A percentile compares a stretch with the other conserved stretches of the same genome.
phyloP scores from a whole-genome alignment of 2,888 invertebrate genomes.

The Cerastoderma edule region DNA sequence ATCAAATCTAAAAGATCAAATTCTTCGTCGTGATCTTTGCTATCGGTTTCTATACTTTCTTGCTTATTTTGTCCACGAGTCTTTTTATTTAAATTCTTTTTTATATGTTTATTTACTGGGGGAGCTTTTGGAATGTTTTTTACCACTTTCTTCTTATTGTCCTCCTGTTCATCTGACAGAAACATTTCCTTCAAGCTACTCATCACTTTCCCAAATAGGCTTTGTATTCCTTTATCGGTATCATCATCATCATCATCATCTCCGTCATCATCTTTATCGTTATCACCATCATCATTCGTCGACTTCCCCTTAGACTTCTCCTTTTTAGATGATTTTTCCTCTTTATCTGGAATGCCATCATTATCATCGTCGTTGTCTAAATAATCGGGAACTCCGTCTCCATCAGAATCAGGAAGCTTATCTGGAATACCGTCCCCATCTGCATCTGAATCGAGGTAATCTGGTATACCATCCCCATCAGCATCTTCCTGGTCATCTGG shows the following conservation, averaged over 20 bases:
- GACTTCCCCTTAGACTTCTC: background rate
- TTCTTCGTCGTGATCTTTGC: slow-evolving; percentile 65
- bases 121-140: slow-evolving; percentile 61
- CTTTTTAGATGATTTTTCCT: slow-evolving; percentile 12
- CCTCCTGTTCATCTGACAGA: slow-evolving; percentile 56
- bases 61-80: slow-evolving; percentile 26
- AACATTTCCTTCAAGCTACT: slow-evolving; percentile 67
- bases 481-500: slow-evolving; percentile 69
- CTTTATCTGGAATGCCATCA: slow-evolving; percentile 59
- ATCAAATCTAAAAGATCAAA: slow-evolving; percentile 68
- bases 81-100: slow-evolving; percentile 34
- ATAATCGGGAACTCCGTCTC: slow-evolving; percentile 77
- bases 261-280: slow-evolving; percentile 29
- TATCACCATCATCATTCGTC: background rate
- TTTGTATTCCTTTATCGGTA: slow-evolving; percentile 27
- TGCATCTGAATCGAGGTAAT: slow-evolving; percentile 69
- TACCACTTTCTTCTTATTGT: slow-evolving; percentile 43
- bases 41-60: slow-evolving; percentile 40
- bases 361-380: slow-evolving; percentile 66
- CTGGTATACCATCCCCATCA: slow-evolving; percentile 79
- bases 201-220: slow-evolving; percentile 65
- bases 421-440: slow-evolving; percentile 79
- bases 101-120: slow-evolving; percentile 27
- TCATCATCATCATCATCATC: slow-evolving; percentile 30
- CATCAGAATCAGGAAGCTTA: slow-evolving; percentile 73